Base-by-base conservation (phyloP, 2,888 invertebrate genomes). In the Drosophila crucigera region DNA sequence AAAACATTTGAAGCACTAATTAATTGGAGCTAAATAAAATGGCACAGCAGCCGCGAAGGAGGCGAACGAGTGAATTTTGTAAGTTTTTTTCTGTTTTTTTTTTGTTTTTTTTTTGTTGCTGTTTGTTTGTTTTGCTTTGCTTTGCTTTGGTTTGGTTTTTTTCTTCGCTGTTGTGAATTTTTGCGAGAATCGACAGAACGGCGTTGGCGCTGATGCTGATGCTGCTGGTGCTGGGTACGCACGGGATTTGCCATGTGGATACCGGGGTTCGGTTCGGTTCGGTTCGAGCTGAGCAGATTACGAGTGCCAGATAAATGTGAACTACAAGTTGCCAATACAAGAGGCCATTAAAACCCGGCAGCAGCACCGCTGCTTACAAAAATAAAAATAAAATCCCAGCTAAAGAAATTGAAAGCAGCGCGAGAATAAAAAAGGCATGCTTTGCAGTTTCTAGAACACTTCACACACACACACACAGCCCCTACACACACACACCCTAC, bases 11-110 rank as follows among this genome's bases (percentile, higher is more conserved):
- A 92, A 92, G 92, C 92, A 92, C 92, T 92, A 92, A 92, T 92
- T 92, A 92, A 92, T 92, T 92, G 92, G 92, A 92, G 91, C 92
- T 92, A 92, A 92, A 92, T 92, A 92, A 92, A 92, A 92, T 91
- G 92, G 91, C 89, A 86, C 88, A 87, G 88, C 83, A 81, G 78
- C 78, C 68, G 76, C 74, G 75, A 73, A 80, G 64, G 71, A 80
- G 73, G 64, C 73, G 63, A 73, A 43, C 65, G 66, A 73, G 59
- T 58, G 71, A 41, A 58, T 53, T 71, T 68, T 63, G 43, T 43
- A 35, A 43, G 41, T 10, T 41, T 41, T 41, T 19, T 39, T 19
- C 5, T 14, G 28, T 58, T 22, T 56, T 53, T 22, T 30, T 52
- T 2, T 9, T 25, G 25, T 25, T 54, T n/a, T 43, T 14, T 61